phyloP scores from a whole-genome alignment of 2,113 vertebrate genomes.

The Blennius ocellaris region DNA sequence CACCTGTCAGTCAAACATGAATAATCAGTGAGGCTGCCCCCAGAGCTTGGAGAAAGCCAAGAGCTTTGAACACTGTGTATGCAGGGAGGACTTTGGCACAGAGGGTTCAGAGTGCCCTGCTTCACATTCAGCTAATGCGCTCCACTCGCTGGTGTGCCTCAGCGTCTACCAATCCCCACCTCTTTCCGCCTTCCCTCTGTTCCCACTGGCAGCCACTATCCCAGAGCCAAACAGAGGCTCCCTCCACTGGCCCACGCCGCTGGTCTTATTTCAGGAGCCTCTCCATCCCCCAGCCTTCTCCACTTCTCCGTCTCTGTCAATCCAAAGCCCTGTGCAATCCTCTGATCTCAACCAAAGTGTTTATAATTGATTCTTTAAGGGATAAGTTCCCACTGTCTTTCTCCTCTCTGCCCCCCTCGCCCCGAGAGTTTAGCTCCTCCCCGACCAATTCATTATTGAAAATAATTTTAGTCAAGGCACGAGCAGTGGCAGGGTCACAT shows the following conservation, averaged over 20 bases:
- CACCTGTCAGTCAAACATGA: conserved; percentile 51
- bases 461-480: conserved; percentile 36
- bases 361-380: conserved; percentile 79
- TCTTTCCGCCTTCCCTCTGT: conserved; percentile 32
- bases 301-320: conserved; percentile 23
- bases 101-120: conserved; percentile 37
- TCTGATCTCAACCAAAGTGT: conserved; percentile 74
- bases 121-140: conserved; percentile 58
- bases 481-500: conserved; percentile 32
- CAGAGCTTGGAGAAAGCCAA: conserved; percentile 14
- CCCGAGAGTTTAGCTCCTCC: neutral
- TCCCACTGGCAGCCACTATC: conserved; percentile 34
- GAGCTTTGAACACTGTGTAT: conserved; percentile 27
- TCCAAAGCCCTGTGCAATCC: conserved; percentile 51
- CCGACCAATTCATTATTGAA: conserved; percentile 47
- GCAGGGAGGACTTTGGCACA: conserved; percentile 9
- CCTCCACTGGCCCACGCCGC: conserved; percentile 34
- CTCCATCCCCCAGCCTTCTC: conserved; percentile 18
- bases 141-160: conserved; percentile 16
- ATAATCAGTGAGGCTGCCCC: conserved; percentile 28
- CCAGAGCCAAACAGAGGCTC: conserved; percentile 36
- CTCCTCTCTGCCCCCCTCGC: conserved; percentile 13
- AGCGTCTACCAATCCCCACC: conserved; percentile 44
- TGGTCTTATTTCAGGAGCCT: conserved; percentile 50
- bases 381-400: conserved; percentile 46